Conservation (phyloP, 2,797 vertebrate species). For the Poeciliopsis presidionis region DNA sequence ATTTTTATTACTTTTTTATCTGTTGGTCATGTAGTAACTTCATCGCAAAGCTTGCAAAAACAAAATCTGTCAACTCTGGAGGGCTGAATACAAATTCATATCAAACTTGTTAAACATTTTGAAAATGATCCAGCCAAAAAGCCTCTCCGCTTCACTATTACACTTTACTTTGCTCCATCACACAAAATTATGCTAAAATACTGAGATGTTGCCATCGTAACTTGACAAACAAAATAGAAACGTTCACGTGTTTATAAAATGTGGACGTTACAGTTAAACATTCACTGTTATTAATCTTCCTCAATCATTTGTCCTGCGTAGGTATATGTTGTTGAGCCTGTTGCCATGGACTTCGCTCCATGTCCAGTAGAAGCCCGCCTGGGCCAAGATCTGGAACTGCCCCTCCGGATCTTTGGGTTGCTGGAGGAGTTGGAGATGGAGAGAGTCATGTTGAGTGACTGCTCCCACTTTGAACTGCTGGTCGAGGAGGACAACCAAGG, state of each 20-base stretch:
- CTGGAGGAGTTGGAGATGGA: slow-evolving; percentile 75
- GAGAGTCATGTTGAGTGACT: slow-evolving; percentile 89
- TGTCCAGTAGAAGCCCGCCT: slow-evolving; percentile 88
- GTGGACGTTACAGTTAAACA: background rate
- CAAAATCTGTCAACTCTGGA: background rate
- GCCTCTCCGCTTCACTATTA: background rate
- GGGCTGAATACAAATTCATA: background rate
- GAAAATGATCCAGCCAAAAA: background rate
- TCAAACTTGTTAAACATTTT: background rate
- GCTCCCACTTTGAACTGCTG: slow-evolving; percentile 90
- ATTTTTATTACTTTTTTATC: background rate
- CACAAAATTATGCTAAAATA: background rate
- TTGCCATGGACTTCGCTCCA: slow-evolving; percentile 90
- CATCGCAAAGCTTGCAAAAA: no score
- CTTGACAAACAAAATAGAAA: background rate
- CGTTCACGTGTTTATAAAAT: background rate
- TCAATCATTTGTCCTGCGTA: slow-evolving; percentile 46
- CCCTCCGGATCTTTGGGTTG: slow-evolving; percentile 87
- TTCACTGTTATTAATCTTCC: background rate
- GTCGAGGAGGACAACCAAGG: slow-evolving; percentile 88
- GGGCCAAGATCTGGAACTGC: slow-evolving; percentile 87
- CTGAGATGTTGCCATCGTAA: background rate
- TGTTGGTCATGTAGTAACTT: background rate
- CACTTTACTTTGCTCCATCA: background rate
- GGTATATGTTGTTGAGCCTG: slow-evolving; percentile 93